Percentiles rank a stretch among this genome's conserved stretches.
These are phyloP conservation scores for Amblyraja radiata DNA, from an alignment of 2,797 vertebrate genomes.

Conservation along the genomic window DNA sequence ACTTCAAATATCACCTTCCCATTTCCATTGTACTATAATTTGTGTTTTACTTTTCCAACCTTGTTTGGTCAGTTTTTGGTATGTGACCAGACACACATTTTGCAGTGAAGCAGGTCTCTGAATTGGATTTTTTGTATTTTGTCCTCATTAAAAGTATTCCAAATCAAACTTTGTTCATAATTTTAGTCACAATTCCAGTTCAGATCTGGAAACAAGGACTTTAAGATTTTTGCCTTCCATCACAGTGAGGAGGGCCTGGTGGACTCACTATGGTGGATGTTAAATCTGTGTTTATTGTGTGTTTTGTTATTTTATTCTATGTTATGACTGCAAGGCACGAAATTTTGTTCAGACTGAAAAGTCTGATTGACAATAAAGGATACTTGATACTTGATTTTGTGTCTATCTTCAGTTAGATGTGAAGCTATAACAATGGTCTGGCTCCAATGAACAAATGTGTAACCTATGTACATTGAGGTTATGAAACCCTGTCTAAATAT, in stretches of 20 bases:
- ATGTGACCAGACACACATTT: not conserved
- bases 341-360: too few relatives aligned
- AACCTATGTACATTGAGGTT: not conserved
- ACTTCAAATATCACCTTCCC: too few relatives aligned
- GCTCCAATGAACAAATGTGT: not conserved
- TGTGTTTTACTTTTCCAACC: not conserved
- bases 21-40: not conserved
- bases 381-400: too few relatives aligned
- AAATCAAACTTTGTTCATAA: not conserved
- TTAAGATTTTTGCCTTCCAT: too few relatives aligned
- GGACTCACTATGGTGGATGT: too few relatives aligned
- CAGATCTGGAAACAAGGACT: too few relatives aligned
- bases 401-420: not conserved
- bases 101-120: conserved; percentile 47
- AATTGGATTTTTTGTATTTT: conserved; percentile 44
- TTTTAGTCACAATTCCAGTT: not conserved
- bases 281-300: too few relatives aligned
- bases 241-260: too few relatives aligned
- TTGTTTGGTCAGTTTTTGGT: not conserved
- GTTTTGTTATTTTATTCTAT: too few relatives aligned
- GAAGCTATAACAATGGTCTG: not conserved
- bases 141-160: not conserved
- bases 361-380: too few relatives aligned
- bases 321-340: too few relatives aligned
- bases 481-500: not conserved